phyloP scores from a whole-genome alignment of 2,797 vertebrate species.

The Dallia pectoralis region DNA sequence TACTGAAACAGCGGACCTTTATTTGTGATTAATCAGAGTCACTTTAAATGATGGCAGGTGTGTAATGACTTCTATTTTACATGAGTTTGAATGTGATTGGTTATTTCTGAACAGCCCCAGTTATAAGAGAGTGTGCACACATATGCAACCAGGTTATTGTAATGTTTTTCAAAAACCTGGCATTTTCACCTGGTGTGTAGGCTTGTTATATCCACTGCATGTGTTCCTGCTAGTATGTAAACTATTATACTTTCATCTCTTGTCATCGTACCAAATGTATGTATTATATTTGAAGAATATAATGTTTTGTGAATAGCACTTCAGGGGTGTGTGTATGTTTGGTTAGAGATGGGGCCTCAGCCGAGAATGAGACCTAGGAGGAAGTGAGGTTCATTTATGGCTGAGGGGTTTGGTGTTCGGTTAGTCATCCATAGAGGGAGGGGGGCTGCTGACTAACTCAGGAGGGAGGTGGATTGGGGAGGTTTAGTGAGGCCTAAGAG shows the following conservation, averaged over 20 bases:
- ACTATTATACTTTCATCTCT: neutral
- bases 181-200: too few relatives aligned
- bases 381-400: slow-evolving; percentile 51
- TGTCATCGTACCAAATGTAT: neutral
- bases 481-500: slow-evolving; percentile 41
- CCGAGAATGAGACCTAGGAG: slow-evolving; percentile 46
- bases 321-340: neutral
- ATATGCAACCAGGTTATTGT: too few relatives aligned
- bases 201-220: too few relatives aligned
- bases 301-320: neutral
- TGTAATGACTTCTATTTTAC: too few relatives aligned
- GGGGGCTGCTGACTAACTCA: too few relatives aligned
- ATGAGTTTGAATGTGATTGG: too few relatives aligned
- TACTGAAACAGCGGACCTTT: too few relatives aligned
- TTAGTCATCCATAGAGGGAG: slow-evolving; percentile 60
- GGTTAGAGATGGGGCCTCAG: slow-evolving; percentile 16
- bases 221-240: neutral
- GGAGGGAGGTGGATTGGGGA: slow-evolving; percentile 40
- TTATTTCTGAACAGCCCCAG: too few relatives aligned
- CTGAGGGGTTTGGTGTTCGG: slow-evolving; percentile 35
- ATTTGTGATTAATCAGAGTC: too few relatives aligned
- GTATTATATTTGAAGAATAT: neutral
- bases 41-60: too few relatives aligned
- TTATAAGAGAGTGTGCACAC: too few relatives aligned
- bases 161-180: too few relatives aligned